Conservation (phyloP, 2,113 vertebrate genomes). For the Alectura lathami region DNA sequence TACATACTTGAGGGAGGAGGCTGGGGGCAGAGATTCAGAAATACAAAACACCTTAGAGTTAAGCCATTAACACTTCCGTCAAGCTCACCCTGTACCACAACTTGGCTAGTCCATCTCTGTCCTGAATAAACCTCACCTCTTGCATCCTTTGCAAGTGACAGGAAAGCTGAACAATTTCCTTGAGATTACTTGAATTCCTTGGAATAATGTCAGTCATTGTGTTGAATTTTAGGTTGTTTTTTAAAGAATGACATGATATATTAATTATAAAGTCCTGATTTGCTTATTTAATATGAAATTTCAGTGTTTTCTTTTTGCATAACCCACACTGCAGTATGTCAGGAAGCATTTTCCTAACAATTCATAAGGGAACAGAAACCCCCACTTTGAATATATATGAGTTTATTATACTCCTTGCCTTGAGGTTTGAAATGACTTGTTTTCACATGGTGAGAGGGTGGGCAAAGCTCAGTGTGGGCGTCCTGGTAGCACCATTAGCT, state of each 20-base stretch:
- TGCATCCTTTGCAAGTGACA: conserved; percentile 23
- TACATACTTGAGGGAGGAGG: conserved; percentile 42
- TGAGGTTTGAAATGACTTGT: conserved; percentile 35
- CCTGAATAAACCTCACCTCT: conserved; percentile 65
- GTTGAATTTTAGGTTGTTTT: neutral
- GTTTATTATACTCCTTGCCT: conserved; percentile 24
- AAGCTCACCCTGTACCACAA: conserved; percentile 33
- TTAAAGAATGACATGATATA: conserved; percentile 1
- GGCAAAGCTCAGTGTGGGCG: neutral
- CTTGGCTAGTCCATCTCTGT: conserved; percentile 49
- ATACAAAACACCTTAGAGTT: conserved; percentile 27
- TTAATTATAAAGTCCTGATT: conserved; percentile 3
- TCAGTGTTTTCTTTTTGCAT: conserved; percentile 19
- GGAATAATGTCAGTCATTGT: neutral
- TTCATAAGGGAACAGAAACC: neutral
- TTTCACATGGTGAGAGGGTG: neutral
- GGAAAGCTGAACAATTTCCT: conserved; percentile 55
- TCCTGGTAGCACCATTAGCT: neutral
- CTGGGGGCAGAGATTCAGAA: neutral
- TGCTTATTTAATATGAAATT: neutral
- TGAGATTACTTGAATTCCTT: conserved; percentile 17
- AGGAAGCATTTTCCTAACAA: conserved; percentile 23
- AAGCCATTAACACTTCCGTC: conserved; percentile 48
- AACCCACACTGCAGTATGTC: conserved; percentile 8
- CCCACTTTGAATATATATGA: neutral